Evolutionary conservation across 1,140 invertebrate genomes (phyloP), one percentile per base, ranked within the genome.

Genomic region (Platorchestia sp.): DNA sequence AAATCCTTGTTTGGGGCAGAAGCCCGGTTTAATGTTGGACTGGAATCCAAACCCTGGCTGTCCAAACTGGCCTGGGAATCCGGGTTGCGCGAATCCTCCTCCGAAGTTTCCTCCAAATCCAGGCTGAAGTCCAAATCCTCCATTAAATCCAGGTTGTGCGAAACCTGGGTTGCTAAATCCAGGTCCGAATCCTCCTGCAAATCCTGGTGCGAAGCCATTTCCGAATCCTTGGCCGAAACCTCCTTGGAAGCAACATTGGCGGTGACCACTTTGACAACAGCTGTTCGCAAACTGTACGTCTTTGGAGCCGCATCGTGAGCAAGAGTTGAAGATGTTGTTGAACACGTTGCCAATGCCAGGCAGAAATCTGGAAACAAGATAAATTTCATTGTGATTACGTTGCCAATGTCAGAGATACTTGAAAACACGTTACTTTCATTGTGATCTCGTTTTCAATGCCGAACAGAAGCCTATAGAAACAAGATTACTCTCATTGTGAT

Each of bases 1-100:
- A 93, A 93, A 19, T 93, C 91, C 91, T 93, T 93, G 91, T 36
- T 45, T 44, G 91, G 91, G 91, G 91, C 91, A 93, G 36, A 93
- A 93, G 10, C 91, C 91, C 0, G 91, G 91, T 40, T 93, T 93
- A 44, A 44, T 40, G 40, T 93, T 93, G 7, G 43, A n/a, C 44
- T 45, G 43, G 45, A 93, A 93, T 93, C 91, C 91, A 44, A 89
- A 89, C 27, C 91, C 91, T n/a, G 91, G 45, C 1, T 42, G 91
- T 27, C 91, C 91, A 93, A 93, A 93, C 40, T 44, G 41, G 5
- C 91, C 91, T 1, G 43, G 43, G 44, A 93, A 45, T 45, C 91
- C 91, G 45, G 43, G 43, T 22, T 22, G 91, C 5, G 44, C 91
- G 40, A 93, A 93, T 45, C 91, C 91, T 47, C 91, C 91, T 45